Percentiles rank a stretch among this genome's conserved stretches.
Evolutionary conservation across 2,797 vertebrate genomes (phyloP).

Genomic region (Acipenser transmontanus): DNA sequence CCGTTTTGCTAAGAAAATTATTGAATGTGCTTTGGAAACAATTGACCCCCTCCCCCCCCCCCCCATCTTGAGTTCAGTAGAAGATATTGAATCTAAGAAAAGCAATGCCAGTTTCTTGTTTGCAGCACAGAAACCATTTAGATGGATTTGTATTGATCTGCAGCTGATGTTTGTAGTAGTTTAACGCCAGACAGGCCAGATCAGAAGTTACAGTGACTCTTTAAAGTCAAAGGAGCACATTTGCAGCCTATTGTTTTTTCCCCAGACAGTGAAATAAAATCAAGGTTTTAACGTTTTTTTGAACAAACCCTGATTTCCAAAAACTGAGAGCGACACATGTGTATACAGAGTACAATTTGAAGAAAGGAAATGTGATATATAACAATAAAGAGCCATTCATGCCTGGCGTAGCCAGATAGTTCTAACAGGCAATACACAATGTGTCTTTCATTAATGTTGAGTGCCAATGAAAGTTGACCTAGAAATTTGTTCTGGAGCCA

Average conservation of each 20-base stretch:
- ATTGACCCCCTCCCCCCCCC: conserved; percentile 32
- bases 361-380: not conserved
- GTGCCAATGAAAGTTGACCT: too few species aligned
- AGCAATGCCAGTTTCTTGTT: conserved; percentile 42
- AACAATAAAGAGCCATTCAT: not conserved
- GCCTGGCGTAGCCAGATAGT: not conserved
- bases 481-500: too few species aligned
- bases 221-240: conserved; percentile 1
- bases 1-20: conserved; percentile 19
- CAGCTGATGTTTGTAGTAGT: conserved; percentile 15
- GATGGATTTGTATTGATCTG: conserved; percentile 46
- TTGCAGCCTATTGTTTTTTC: conserved; percentile 25
- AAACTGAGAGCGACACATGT: conserved; percentile 33
- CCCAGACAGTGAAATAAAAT: conserved; percentile 34
- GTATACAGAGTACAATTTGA: conserved; percentile 7
- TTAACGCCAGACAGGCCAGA: not conserved
- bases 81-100: conserved; percentile 47
- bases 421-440: not conserved
- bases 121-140: conserved; percentile 31
- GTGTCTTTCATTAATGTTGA: too few species aligned
- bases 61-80: conserved; percentile 37
- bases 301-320: conserved; percentile 16
- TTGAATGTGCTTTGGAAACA: conserved; percentile 36
- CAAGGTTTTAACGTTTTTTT: conserved; percentile 37
- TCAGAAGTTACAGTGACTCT: conserved; percentile 1